These are phyloP conservation scores for Pyrrhosoma nymphula DNA, from an alignment of 2,888 invertebrate genomes.

Conservation along the genomic window DNA sequence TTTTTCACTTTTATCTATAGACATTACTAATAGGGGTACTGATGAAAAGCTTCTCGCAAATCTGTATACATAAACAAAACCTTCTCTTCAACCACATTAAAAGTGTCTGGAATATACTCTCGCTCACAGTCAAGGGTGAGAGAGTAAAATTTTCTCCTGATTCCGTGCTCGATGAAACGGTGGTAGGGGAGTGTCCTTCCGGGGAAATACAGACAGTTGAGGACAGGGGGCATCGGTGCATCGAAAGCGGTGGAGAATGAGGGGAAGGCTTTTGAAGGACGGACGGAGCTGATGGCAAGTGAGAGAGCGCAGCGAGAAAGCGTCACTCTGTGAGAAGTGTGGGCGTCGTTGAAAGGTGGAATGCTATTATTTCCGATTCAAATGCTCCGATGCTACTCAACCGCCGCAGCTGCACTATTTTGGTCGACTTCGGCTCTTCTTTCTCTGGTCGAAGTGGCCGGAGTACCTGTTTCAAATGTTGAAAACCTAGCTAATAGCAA, in stretches of 20 bases:
- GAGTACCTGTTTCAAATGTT: too few relatives aligned
- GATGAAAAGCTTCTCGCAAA: too few relatives aligned
- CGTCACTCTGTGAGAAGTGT: background rate
- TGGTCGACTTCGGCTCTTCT: background rate
- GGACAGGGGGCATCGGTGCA: background rate
- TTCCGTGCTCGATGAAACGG: background rate
- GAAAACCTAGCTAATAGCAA: too few relatives aligned
- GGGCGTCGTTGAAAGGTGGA: background rate
- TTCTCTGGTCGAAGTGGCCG: too few relatives aligned
- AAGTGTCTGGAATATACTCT: too few relatives aligned
- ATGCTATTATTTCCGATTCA: background rate
- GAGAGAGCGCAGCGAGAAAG: slow-evolving; percentile 22
- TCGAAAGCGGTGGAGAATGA: slow-evolving; percentile 72
- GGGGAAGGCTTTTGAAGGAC: slow-evolving; percentile 73
- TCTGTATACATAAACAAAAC: too few relatives aligned
- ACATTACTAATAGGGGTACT: too few relatives aligned
- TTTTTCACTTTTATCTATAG: too few relatives aligned
- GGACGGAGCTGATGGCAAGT: slow-evolving; percentile 69
- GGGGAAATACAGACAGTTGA: background rate
- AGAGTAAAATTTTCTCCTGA: background rate
- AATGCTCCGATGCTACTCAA: background rate
- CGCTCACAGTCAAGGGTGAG: background rate
- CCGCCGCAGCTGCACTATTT: background rate
- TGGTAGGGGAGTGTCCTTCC: background rate
- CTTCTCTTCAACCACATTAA: too few relatives aligned